These are phyloP conservation scores for Dinocampus coccinellae DNA, from an alignment of 2,888 invertebrate genomes.

Conservation along the genomic window DNA sequence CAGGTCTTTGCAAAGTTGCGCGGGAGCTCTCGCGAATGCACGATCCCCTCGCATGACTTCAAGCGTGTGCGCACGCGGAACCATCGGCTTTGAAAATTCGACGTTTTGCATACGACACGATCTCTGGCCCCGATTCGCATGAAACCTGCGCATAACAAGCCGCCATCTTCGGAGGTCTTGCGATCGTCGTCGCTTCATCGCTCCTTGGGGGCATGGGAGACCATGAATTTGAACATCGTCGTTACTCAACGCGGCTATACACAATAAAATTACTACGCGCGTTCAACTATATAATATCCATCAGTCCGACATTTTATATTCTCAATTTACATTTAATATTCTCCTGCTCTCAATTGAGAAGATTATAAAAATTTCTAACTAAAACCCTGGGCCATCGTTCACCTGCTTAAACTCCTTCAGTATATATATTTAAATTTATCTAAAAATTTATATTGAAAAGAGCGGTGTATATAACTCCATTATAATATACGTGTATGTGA, in stretches of 20 bases:
- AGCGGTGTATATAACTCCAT: no score
- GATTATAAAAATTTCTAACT: no score
- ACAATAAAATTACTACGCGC: neutral
- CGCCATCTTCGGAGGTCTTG: conserved; percentile 51
- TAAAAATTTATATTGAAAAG: no score
- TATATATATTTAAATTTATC: neutral
- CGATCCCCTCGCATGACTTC: conserved; percentile 1
- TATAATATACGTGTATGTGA: neutral
- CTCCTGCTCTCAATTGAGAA: no score
- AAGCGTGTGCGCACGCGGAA: conserved; percentile 20
- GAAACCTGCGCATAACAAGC: conserved; percentile 64
- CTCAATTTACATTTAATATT: neutral
- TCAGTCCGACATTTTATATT: no score
- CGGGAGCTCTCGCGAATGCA: conserved; percentile 38
- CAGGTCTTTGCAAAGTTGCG: conserved; percentile 63
- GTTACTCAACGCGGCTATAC: neutral
- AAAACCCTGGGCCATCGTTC: neutral
- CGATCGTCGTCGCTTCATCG: conserved; percentile 5
- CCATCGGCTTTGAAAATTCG: conserved; percentile 62
- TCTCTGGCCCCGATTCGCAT: conserved; percentile 61
- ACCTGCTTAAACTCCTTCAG: neutral
- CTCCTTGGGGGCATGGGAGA: conserved; percentile 1
- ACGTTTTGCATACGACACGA: conserved; percentile 69
- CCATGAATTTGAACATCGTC: conserved; percentile 14
- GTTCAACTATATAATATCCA: neutral